These are phyloP conservation scores for Grus americana DNA, from an alignment of 2,113 vertebrate genomes.

Conservation along the genomic window DNA sequence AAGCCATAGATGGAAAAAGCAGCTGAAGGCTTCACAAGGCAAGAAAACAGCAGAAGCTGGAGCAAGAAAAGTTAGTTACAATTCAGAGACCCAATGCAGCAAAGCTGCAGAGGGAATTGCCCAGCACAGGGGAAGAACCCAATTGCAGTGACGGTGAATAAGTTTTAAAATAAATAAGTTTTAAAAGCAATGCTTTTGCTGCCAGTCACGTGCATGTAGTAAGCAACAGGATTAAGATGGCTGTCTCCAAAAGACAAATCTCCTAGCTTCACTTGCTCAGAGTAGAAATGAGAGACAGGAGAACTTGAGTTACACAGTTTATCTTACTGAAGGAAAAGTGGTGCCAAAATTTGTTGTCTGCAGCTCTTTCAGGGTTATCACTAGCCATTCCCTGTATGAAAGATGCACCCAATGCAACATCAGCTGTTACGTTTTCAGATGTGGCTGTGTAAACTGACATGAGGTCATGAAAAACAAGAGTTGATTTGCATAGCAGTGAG, in stretches of 20 bases:
- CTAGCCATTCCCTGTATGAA: background rate
- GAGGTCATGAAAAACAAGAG: background rate
- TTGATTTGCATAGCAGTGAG: background rate
- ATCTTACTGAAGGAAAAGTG: background rate
- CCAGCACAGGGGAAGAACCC: background rate
- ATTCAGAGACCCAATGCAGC: background rate
- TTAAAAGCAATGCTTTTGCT: background rate
- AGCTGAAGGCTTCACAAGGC: conserved; percentile 31
- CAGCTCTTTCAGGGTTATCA: background rate
- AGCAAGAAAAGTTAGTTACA: background rate
- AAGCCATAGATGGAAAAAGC: conserved; percentile 61
- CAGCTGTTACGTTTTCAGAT: background rate
- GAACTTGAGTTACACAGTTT: background rate
- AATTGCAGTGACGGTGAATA: background rate
- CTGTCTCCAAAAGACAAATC: background rate
- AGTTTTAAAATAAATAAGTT: background rate
- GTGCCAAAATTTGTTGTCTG: background rate
- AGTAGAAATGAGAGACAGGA: background rate
- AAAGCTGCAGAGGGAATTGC: background rate
- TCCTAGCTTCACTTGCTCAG: background rate
- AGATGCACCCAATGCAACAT: background rate
- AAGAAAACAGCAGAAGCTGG: conserved; percentile 20
- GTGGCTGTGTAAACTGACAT: background rate
- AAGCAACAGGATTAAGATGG: background rate
- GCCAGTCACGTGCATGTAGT: background rate